Evolutionary conservation across 2,113 vertebrate genomes (phyloP), one percentile per base, ranked within the genome.

Genomic region (Isichthys henryi): DNA sequence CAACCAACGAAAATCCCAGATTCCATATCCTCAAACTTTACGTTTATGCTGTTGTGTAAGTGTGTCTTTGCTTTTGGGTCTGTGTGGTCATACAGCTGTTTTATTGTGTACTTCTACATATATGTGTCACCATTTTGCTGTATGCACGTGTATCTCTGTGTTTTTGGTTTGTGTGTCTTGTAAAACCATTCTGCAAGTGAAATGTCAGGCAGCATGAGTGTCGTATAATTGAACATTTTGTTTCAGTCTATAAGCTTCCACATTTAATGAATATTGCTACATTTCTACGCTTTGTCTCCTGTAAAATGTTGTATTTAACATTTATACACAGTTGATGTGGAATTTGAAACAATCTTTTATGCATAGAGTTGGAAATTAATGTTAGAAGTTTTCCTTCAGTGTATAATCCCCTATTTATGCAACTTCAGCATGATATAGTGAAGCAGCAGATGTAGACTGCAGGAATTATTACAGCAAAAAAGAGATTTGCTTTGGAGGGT

Each of bases 401-500:
- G 31, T 56, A 87, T 58, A 87, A 87, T 56, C 86, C 50, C 2
- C 19, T 50, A 58, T 56, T 87, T 87, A 9, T 87, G 50, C 86
- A 56, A 19, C 48, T 58, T 87, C 86, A 87, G 86, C 86, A 87
- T 50, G 86, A 56, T 87, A 7, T 9, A 56, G 86, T 49, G 49
- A 87, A 87, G 86, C 50, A 87, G 31, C n/a, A 35, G 27, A 87
- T 35, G 27, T 87, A 56, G 45, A 49, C 7, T 43, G 74, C 49
- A 58, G 86, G 58, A 87, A 87, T 58, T 52, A 43, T 87, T 87
- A 87, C 49, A 11, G 84, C 84, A 80, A n/a, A 88, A 70, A 39
- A 39, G n/a, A 87, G 86, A 87, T 87, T 87, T 87, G 86, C 27
- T 87, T 87, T 87, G 86, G 48, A 87, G 13, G 86, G 31, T 87